A percentile compares a stretch with the other conserved stretches of the same genome.
Evolutionary conservation across 2,888 invertebrate genomes (phyloP).

Genomic region (Xestia c-nigrum): DNA sequence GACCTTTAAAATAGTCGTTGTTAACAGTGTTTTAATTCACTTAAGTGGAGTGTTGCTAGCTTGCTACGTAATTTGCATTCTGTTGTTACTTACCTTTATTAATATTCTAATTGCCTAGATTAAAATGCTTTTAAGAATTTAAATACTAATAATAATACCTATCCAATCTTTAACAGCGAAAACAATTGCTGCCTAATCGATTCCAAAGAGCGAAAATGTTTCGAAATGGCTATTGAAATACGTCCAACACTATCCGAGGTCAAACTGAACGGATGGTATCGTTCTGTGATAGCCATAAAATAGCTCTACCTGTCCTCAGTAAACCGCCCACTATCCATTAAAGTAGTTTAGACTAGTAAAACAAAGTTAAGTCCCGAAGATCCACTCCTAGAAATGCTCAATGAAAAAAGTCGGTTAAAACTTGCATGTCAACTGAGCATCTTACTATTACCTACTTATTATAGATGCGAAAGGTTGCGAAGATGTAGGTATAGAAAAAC

Average conservation of each 20-base stretch:
- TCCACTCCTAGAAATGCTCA: not conserved
- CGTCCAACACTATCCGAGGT: not conserved
- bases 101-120: not conserved
- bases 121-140: constrained; percentile 1
- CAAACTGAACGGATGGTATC: constrained; percentile 16
- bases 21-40: constrained; percentile 9
- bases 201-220: not conserved
- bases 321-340: constrained; percentile 34
- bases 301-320: constrained; percentile 28
- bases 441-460: too few species aligned
- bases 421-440: too few species aligned
- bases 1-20: too few species aligned
- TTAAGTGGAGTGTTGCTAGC: not conserved
- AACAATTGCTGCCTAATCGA: not conserved
- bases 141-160: not conserved
- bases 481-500: too few species aligned
- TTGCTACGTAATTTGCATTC: not conserved
- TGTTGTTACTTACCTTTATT: constrained; percentile 2
- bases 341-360: constrained; percentile 3
- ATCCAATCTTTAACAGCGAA: not conserved
- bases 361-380: constrained; percentile 18
- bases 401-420: not conserved
- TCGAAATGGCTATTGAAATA: constrained; percentile 9
- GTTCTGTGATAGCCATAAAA: constrained; percentile 37
- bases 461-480: too few species aligned